Percentiles rank a stretch among this genome's conserved stretches.
Conservation (phyloP, 2,113 vertebrate species). For the Sitta europaea region DNA sequence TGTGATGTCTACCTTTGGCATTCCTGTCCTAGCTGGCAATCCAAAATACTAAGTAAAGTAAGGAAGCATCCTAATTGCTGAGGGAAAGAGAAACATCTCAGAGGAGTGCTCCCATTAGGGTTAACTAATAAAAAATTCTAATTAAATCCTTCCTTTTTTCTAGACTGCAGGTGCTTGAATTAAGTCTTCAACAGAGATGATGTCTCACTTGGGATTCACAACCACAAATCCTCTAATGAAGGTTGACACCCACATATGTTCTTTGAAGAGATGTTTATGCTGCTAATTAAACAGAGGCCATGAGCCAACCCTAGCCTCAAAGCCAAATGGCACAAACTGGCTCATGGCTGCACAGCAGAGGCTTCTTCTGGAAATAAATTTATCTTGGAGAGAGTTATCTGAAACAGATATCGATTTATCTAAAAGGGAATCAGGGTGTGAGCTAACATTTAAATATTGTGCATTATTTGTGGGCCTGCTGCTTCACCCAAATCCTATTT, state of each 20-base stretch:
- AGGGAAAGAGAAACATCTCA: background rate
- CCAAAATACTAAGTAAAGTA: background rate
- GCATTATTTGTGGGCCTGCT: background rate
- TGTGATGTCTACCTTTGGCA: background rate
- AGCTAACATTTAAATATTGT: background rate
- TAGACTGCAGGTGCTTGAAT: background rate
- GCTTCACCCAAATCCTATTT: background rate
- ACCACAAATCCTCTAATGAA: background rate
- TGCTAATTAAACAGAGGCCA: background rate
- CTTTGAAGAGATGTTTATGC: slow-evolving; percentile 6
- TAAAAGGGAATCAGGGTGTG: background rate
- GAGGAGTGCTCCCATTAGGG: background rate
- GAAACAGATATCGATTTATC: too few species aligned
- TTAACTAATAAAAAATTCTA: background rate
- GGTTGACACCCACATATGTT: background rate
- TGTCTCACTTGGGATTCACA: background rate
- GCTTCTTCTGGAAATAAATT: background rate
- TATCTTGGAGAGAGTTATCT: background rate
- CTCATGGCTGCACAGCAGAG: background rate
- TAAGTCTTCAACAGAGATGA: background rate
- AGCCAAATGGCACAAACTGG: background rate
- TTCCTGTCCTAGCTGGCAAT: background rate
- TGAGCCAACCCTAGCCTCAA: background rate
- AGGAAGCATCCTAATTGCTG: background rate
- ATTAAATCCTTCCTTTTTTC: slow-evolving; percentile 31